Evolutionary conservation across 2,888 invertebrate species (phyloP).

Genomic region (Tetragnatha montana): DNA sequence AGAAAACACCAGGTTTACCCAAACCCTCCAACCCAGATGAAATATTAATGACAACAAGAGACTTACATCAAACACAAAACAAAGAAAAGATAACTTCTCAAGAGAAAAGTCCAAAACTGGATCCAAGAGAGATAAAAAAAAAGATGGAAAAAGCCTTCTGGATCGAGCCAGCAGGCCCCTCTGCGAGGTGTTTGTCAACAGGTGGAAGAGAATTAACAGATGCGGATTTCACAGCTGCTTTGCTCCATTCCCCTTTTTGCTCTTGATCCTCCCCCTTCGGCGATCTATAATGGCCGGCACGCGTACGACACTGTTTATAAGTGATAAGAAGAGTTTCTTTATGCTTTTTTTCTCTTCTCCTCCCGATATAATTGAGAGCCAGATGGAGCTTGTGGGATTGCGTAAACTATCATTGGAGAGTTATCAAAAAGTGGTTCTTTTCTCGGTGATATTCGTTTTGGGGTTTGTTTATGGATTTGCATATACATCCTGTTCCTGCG

Average conservation of each 20-base stretch:
- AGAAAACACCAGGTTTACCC: constrained; percentile 4
- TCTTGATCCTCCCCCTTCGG: constrained; percentile 12
- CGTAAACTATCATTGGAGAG: constrained; percentile 47
- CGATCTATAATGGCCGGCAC: constrained; percentile 54
- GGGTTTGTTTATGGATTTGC: constrained; percentile 26
- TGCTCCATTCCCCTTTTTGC: neutral
- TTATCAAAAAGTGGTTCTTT: constrained; percentile 54
- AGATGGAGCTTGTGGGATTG: constrained; percentile 49
- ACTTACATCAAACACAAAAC: constrained; percentile 34
- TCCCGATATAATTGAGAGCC: constrained; percentile 40
- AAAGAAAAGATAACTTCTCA: neutral
- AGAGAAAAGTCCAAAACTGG: neutral
- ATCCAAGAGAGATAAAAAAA: neutral
- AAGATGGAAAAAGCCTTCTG: constrained; percentile 10
- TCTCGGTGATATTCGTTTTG: neutral
- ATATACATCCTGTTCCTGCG: constrained; percentile 56
- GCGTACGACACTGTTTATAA: constrained; percentile 47
- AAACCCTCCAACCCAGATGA: neutral
- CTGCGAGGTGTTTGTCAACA: constrained; percentile 70
- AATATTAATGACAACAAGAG: constrained; percentile 35
- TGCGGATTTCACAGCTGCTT: constrained; percentile 62
- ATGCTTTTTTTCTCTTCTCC: constrained; percentile 8
- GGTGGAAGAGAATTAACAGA: constrained; percentile 63
- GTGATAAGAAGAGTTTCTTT: constrained; percentile 46
- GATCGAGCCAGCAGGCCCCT: constrained; percentile 43